Conservation (phyloP, 2,113 vertebrate genomes). For the Lontra canadensis region DNA sequence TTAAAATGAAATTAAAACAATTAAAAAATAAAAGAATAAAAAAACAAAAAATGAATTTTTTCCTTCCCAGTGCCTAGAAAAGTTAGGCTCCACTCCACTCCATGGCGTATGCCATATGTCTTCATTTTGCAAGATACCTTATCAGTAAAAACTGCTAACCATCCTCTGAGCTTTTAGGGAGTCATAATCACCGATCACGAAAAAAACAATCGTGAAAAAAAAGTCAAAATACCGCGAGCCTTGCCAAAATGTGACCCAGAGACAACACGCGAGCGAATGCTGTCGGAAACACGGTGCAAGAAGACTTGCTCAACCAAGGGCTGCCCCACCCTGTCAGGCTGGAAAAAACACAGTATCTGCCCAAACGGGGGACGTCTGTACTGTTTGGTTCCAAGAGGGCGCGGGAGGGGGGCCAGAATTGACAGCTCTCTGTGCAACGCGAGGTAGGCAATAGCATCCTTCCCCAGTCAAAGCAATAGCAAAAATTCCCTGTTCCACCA, state of each 20-base stretch:
- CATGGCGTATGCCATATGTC: neutral
- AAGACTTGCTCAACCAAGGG: neutral
- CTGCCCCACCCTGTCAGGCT: neutral
- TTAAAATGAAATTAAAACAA: too few relatives aligned
- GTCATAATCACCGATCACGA: neutral
- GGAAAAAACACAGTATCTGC: neutral
- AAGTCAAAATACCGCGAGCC: neutral
- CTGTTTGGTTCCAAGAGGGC: neutral
- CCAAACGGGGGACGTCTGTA: fast-evolving
- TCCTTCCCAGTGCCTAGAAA: neutral
- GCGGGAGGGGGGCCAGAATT: neutral
- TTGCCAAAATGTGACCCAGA: neutral
- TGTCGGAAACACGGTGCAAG: neutral
- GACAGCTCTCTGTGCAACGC: neutral
- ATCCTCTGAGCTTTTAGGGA: neutral
- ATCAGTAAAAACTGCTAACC: neutral
- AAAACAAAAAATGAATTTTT: neutral
- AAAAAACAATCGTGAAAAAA: too few relatives aligned
- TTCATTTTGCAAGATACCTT: neutral
- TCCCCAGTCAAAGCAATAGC: neutral
- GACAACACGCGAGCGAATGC: neutral
- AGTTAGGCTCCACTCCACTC: neutral
- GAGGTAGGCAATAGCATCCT: neutral
- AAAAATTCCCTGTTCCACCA: neutral
- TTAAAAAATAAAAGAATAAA: too few relatives aligned